Evolutionary conservation across 1,140 invertebrate species (phyloP), one percentile per base, ranked within the genome.

Genomic region (Pseudomyrmex flavicornis): DNA sequence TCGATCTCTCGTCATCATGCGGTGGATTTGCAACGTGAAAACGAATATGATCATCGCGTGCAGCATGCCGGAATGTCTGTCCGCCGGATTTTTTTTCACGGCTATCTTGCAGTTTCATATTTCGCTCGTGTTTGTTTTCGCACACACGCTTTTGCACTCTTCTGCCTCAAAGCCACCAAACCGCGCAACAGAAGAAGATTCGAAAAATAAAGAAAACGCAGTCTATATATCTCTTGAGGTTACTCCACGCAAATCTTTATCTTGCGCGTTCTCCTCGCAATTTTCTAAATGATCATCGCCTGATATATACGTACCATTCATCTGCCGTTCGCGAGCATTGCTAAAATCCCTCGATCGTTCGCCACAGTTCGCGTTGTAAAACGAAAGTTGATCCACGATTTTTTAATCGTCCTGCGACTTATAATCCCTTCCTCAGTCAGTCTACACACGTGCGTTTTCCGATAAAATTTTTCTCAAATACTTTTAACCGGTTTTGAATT

Each of bases 281-380:
- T 84, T 26, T 26, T 20, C 10, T 10, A 54, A 20, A 63, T 44
- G 13, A 56, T 15, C 22, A 59, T 79, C 54, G 13, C 12, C 46
- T n/a, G 20, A 35, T 35, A 35, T 22, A 22, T 84, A 87, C 86
- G 54, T 62, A 88, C 86, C 86, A 84, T 88, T 88, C 86, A 87
- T 84, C 70, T 66, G 70, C 35, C 73, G 54, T 54, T 86, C 66
- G 68, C 15, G 48, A 44, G 76, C 44, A 70, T 59, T 70, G 72
- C 61, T 59, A 66, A 66, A 66, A 77, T 83, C 44, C 61, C 13
- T 50, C 26, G 66, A 74, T 63, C 59, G 73, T 58, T 7, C 35
- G 61, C 15, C 50, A 66, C 70, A 62, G n/a, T 66, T 9, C 62
- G 35, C 8, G 7, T 17, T 17, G 48, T 26, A 26, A 50, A 35